Conservation (phyloP, 2,113 vertebrate genomes). For the Neoarius graeffei region DNA sequence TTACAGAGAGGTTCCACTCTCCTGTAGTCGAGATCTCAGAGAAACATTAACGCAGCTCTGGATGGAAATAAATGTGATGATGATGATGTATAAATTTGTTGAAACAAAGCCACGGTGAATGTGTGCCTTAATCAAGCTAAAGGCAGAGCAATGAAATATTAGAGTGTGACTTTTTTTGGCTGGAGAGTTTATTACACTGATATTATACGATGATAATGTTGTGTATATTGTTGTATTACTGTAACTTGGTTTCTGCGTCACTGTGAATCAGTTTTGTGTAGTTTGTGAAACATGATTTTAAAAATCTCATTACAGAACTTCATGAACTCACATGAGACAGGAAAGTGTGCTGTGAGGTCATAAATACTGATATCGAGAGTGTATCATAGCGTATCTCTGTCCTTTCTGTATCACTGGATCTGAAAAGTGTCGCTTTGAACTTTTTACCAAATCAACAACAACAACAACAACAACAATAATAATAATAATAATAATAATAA, state of each 20-base stretch:
- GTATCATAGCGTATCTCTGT: not conserved
- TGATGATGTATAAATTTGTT: too few species aligned
- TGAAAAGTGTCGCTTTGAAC: not conserved
- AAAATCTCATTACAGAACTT: not conserved
- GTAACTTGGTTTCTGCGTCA: not conserved
- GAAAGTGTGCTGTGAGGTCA: not conserved
- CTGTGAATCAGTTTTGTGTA: not conserved
- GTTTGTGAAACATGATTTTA: not conserved
- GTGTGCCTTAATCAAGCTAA: too few species aligned
- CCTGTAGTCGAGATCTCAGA: too few species aligned
- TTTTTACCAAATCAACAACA: not conserved
- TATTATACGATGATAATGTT: not conserved
- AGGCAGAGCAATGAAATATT: too few species aligned
- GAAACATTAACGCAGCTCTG: too few species aligned
- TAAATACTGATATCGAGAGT: not conserved
- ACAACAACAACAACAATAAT: too few species aligned
- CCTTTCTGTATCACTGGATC: not conserved
- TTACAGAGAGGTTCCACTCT: too few species aligned
- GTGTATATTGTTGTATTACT: not conserved
- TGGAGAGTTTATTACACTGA: too few species aligned
- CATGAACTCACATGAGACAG: not conserved
- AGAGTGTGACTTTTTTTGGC: too few species aligned
- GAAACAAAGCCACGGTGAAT: too few species aligned
- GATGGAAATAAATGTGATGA: too few species aligned
- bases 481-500: too few species aligned